Evolutionary conservation across 2,888 invertebrate genomes (phyloP).

Genomic region (Neelides folsomi): DNA sequence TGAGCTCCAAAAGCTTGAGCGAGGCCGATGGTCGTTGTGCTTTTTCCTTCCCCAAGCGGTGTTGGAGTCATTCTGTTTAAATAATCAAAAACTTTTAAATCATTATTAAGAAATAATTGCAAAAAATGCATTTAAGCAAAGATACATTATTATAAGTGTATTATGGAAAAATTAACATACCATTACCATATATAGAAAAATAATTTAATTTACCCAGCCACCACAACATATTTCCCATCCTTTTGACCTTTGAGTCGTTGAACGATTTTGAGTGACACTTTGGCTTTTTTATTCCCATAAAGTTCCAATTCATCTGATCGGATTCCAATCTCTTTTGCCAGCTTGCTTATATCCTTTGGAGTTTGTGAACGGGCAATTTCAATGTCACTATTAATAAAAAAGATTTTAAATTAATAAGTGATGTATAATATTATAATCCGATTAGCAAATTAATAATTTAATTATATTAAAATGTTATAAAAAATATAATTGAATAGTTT

Average conservation of each 20-base stretch:
- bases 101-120: not conserved
- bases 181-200: too few species aligned
- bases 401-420: too few species aligned
- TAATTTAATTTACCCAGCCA: slow-evolving; percentile 70
- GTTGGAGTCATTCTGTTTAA: slow-evolving; percentile 81
- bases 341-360: slow-evolving; percentile 62
- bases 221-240: slow-evolving; percentile 84
- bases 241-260: slow-evolving; percentile 54
- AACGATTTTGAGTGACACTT: slow-evolving; percentile 67
- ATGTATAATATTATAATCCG: too few species aligned
- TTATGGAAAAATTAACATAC: not conserved
- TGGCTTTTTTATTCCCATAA: slow-evolving; percentile 90
- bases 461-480: not conserved
- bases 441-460: too few species aligned
- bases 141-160: not conserved
- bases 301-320: slow-evolving; percentile 65
- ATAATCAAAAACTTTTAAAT: not conserved
- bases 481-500: not conserved
- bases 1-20: slow-evolving; percentile 84
- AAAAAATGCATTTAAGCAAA: too few species aligned
- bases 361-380: slow-evolving; percentile 73
- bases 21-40: slow-evolving; percentile 84
- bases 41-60: slow-evolving; percentile 97
- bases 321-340: slow-evolving; percentile 77
- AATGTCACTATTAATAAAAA: slow-evolving; percentile 73